phyloP scores from a whole-genome alignment of 2,888 invertebrate species.

The Lampropteryx suffumata region DNA sequence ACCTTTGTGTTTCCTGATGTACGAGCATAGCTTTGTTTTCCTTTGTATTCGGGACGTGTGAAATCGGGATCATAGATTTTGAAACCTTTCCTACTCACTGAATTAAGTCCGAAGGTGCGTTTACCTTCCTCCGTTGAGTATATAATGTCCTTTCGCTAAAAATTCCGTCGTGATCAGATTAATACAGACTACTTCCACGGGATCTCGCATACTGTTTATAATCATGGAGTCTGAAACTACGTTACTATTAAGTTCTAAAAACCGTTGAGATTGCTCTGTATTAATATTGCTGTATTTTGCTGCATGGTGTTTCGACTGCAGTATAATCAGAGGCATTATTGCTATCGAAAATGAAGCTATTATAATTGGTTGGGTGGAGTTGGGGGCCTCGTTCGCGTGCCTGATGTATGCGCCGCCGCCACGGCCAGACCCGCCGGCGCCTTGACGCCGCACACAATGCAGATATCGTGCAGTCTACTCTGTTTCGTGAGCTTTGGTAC shows the following conservation, averaged over 20 bases:
- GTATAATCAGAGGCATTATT: conserved; percentile 49
- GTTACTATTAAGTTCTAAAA: background rate
- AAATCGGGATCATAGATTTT: conserved; percentile 14
- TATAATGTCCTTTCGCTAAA: conserved; percentile 10
- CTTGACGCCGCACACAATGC: conserved; percentile 73
- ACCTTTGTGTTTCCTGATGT: conserved; percentile 35
- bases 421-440: conserved; percentile 79
- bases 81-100: conserved; percentile 3
- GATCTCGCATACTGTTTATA: no score
- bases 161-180: background rate
- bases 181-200: background rate
- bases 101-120: conserved; percentile 4
- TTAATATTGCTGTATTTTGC: conserved; percentile 11
- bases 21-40: conserved; percentile 24
- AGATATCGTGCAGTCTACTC: conserved; percentile 74
- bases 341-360: conserved; percentile 63
- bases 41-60: conserved; percentile 14
- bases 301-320: conserved; percentile 33
- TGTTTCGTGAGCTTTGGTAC: conserved; percentile 37
- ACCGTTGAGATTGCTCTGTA: background rate
- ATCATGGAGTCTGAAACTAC: background rate
- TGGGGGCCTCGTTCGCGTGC: conserved; percentile 65
- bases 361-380: conserved; percentile 58
- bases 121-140: conserved; percentile 1
- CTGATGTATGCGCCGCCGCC: conserved; percentile 80